Evolutionary conservation across 2,113 vertebrate genomes (phyloP).

Genomic region (Muscicapa adusta): DNA sequence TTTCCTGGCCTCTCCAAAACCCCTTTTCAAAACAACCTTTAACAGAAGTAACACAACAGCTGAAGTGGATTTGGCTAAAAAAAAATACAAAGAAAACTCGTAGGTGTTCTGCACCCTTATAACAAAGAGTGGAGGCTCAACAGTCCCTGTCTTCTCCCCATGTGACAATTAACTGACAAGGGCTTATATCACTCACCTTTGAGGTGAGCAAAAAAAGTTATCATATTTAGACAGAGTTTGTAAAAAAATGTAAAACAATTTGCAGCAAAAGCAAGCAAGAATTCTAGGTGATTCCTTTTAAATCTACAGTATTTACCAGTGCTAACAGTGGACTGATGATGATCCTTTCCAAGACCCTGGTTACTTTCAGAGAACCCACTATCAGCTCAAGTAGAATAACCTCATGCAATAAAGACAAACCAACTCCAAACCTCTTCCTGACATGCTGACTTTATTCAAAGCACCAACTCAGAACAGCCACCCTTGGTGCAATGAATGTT

Average conservation of each 20-base stretch:
- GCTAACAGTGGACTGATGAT: neutral
- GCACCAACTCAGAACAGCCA: neutral
- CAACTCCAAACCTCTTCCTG: neutral
- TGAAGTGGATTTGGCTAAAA: neutral
- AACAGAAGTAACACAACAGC: neutral
- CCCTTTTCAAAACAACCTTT: neutral
- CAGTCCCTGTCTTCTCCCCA: neutral
- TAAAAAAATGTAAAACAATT: neutral
- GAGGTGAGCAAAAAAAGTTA: neutral
- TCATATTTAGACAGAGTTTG: neutral
- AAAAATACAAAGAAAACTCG: neutral
- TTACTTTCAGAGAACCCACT: neutral
- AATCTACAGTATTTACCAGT: neutral
- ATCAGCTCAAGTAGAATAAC: neutral
- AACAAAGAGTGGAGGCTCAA: neutral
- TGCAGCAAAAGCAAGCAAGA: neutral
- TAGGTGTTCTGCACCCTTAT: neutral
- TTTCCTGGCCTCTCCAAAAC: neutral
- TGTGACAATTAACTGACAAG: neutral
- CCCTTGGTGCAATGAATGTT: fast-evolving
- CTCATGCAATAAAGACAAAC: neutral
- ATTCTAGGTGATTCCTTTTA: neutral
- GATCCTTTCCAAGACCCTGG: neutral
- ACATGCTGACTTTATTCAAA: neutral
- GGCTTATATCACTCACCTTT: neutral